Evolutionary conservation across 2,888 invertebrate species (phyloP).

Genomic region (Molorchus minor): DNA sequence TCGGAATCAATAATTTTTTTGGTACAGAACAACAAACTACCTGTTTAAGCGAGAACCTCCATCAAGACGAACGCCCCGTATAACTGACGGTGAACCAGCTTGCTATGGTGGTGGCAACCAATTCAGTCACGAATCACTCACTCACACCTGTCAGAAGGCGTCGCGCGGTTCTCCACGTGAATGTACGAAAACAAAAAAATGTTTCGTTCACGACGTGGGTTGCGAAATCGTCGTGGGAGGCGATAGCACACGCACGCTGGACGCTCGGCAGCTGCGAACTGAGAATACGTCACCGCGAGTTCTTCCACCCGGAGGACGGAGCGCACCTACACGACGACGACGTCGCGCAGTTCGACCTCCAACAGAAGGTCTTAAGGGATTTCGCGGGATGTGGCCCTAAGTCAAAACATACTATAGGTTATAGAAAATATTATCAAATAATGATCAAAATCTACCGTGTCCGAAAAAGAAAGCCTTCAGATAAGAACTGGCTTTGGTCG

Average conservation of each 20-base stretch:
- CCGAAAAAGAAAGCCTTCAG: no score
- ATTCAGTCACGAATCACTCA: constrained; percentile 11
- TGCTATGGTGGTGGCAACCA: neutral
- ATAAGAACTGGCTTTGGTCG: no score
- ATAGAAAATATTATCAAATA: no score
- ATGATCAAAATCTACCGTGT: no score
- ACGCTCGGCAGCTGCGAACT: constrained; percentile 43
- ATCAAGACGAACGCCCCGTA: neutral
- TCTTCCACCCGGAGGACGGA: constrained; percentile 40
- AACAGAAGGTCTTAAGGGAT: constrained; percentile 24
- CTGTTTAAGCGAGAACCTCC: no score
- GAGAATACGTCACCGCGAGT: constrained; percentile 40
- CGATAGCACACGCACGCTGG: constrained; percentile 31
- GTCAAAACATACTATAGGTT: no score
- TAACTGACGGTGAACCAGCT: neutral
- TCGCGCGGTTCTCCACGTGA: neutral
- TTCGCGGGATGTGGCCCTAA: no score
- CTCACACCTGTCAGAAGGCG: constrained; percentile 7
- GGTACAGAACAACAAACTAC: no score
- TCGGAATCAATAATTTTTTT: no score
- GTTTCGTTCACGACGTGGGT: constrained; percentile 25
- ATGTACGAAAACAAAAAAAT: no score
- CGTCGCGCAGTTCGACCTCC: constrained; percentile 32
- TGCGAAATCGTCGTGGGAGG: constrained; percentile 24
- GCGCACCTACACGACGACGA: constrained; percentile 30